Evolutionary conservation across 2,888 invertebrate genomes (phyloP).

Genomic region (Stenoptilia bipunctidactyla): DNA sequence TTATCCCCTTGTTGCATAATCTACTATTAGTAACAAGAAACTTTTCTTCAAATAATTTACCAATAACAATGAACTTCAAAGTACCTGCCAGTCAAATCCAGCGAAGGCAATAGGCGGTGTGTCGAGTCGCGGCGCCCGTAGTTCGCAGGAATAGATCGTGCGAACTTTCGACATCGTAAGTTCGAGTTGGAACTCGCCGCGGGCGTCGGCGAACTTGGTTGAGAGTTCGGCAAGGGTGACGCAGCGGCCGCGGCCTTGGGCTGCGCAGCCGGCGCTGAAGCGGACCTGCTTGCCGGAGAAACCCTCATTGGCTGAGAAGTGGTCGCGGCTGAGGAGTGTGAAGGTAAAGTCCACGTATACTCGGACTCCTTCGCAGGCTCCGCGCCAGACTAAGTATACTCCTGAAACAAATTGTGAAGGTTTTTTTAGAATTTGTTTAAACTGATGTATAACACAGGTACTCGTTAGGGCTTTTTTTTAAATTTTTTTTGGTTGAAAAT

Average conservation of each 20-base stretch:
- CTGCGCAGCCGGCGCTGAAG: constrained; percentile 77
- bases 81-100: constrained; percentile 86
- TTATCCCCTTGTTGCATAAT: too few species aligned
- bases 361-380: constrained; percentile 80
- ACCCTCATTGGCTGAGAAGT: constrained; percentile 85
- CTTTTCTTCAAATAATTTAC: too few species aligned
- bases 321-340: constrained; percentile 83
- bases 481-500: too few species aligned
- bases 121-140: constrained; percentile 72
- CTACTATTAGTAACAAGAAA: too few species aligned
- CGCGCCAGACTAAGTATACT: constrained; percentile 83
- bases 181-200: constrained; percentile 85
- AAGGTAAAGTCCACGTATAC: constrained; percentile 86
- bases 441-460: too few species aligned
- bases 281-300: constrained; percentile 82
- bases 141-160: constrained; percentile 81
- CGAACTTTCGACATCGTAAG: constrained; percentile 81
- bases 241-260: constrained; percentile 80
- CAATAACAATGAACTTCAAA: too few species aligned
- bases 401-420: too few species aligned
- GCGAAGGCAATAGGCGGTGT: constrained; percentile 79
- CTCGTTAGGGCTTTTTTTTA: too few species aligned
- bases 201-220: constrained; percentile 81
- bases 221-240: constrained; percentile 79
- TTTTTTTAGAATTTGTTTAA: too few species aligned